Conservation (phyloP, 2,888 invertebrate genomes). For the Ormyrus labotus region DNA sequence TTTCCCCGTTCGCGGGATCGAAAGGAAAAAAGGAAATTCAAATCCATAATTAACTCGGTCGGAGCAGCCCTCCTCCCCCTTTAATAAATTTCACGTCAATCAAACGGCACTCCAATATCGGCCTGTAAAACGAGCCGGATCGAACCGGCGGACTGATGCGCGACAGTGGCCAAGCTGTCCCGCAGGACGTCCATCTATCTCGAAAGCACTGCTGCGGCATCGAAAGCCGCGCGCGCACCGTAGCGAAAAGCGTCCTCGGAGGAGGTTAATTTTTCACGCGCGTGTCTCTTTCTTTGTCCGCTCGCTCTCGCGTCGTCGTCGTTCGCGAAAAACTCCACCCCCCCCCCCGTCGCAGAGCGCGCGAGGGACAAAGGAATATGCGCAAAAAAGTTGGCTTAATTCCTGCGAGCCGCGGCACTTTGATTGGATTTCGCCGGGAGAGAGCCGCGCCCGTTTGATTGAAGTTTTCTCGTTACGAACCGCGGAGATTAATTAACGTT, state of each 20-base stretch:
- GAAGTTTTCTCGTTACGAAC: slow-evolving; percentile 50
- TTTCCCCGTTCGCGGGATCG: too few relatives aligned
- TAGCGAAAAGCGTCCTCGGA: not conserved
- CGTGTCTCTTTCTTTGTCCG: slow-evolving; percentile 21
- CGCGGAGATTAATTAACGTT: slow-evolving; percentile 47
- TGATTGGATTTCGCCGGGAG: slow-evolving; percentile 42
- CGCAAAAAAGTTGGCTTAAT: slow-evolving; percentile 31
- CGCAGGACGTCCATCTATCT: too few relatives aligned
- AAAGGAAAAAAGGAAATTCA: too few relatives aligned
- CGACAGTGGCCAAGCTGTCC: too few relatives aligned
- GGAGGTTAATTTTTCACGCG: slow-evolving; percentile 31
- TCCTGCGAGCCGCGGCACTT: slow-evolving; percentile 36
- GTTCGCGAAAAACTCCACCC: not conserved
- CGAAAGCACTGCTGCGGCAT: too few relatives aligned
- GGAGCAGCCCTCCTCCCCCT: too few relatives aligned
- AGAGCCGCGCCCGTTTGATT: slow-evolving; percentile 45
- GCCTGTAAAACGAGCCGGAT: too few relatives aligned
- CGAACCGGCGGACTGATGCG: too few relatives aligned
- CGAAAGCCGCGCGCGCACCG: too few relatives aligned
- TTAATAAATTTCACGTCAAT: too few relatives aligned
- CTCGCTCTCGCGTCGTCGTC: slow-evolving; percentile 4
- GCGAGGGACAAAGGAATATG: not conserved
- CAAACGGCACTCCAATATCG: too few relatives aligned
- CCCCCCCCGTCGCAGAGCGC: not conserved
- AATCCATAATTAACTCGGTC: too few relatives aligned